These are phyloP conservation scores for Acleris literana DNA, from an alignment of 2,888 invertebrate genomes.

Conservation along the genomic window DNA sequence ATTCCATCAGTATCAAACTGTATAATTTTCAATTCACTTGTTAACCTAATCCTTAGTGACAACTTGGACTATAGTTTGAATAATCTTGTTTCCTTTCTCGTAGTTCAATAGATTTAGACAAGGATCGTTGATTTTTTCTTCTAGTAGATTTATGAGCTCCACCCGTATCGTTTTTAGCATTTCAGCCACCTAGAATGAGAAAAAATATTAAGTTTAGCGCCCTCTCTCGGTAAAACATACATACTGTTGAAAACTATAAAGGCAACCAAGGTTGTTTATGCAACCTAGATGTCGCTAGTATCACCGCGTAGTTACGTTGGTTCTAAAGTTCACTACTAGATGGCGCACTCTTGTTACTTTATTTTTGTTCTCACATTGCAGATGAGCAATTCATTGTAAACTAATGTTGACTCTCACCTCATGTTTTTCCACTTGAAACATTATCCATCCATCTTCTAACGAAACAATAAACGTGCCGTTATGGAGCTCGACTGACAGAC, in stretches of 20 bases:
- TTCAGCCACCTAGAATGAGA: constrained; percentile 87
- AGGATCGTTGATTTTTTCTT: constrained; percentile 93
- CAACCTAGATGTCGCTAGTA: constrained; percentile 9
- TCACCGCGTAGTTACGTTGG: background rate
- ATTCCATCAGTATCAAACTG: too few relatives aligned
- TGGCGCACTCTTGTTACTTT: background rate
- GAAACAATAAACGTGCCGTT: constrained; percentile 89
- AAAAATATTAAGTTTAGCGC: constrained; percentile 34
- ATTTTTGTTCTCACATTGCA: too few relatives aligned
- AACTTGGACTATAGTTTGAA: constrained; percentile 89
- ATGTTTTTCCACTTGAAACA: constrained; percentile 90
- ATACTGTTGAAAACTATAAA: background rate
- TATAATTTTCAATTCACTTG: background rate
- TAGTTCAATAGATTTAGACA: constrained; percentile 88
- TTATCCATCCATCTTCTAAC: constrained; percentile 92
- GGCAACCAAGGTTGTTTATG: too few relatives aligned
- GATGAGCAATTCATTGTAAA: too few relatives aligned
- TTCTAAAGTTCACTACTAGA: background rate
- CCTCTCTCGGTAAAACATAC: constrained; percentile 6
- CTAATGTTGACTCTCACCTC: constrained; percentile 74
- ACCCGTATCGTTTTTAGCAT: constrained; percentile 90
- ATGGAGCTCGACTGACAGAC: constrained; percentile 88
- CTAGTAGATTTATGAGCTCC: constrained; percentile 89
- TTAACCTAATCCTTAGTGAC: constrained; percentile 81
- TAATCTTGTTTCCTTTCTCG: constrained; percentile 89